Base-by-base conservation (phyloP, 2,888 invertebrate genomes). In the Desoria tigrina region DNA sequence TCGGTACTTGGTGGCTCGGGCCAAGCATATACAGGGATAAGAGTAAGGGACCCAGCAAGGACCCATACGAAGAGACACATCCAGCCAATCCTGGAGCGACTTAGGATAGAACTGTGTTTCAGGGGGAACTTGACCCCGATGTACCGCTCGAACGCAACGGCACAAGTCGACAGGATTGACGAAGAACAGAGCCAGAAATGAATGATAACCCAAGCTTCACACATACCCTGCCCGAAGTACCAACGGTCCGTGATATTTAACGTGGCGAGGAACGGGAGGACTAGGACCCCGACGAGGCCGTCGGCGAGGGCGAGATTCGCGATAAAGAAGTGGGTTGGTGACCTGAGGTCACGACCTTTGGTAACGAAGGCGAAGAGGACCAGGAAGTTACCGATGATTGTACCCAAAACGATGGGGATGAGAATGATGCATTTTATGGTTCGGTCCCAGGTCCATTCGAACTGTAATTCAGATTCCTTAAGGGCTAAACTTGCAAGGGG, bases 111-210 rank as follows among this genome's bases (percentile, higher is more conserved):
- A 28, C 21, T 58, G 51, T 73, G 66, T 3, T 65, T 37, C 1
- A 71, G 32, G 0, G 73, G 70, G 45, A 37, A 66, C n/a, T 63
- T 53, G 28, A 73, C 73, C 16, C 70, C 73, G n/a, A 73, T 60
- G 54, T 73, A 73, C 23, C 73, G 62, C 21, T 73, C 73, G 28
- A 73, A 58, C 42, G 68, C 70, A n/a, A 73, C 65, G 2, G 66
- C 70, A 57, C 66, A 65, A 6, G 70, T 68, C 0, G 73, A 73
- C 23, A 71, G 26, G 26, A 73, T 73, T 7, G 70, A 70, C 1
- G 73, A 64, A 2, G 70, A 63, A 37, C 73, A 73, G 1, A 73
- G 62, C 68, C 66, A 71, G 42, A 73, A 70, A 54, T 73, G 73
- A 37, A 69, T 71, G 24, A 60, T 59, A 16, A 63, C 58, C 70